Conservation (phyloP, 2,113 vertebrate species). For the Gracilinanus agilis region DNA sequence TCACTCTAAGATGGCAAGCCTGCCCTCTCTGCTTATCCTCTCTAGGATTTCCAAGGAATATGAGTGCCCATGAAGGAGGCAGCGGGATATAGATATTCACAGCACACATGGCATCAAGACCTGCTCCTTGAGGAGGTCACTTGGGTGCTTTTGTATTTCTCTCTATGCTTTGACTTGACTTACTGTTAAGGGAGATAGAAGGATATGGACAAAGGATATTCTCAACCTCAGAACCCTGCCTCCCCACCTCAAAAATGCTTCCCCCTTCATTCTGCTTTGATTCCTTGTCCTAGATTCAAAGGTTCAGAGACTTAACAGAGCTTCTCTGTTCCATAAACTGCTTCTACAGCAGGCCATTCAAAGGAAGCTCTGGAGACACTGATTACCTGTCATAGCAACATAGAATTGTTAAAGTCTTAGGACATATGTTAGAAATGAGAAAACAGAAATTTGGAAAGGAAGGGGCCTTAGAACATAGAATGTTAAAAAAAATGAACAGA, state of each 20-base stretch:
- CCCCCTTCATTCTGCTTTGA: slow-evolving; percentile 72
- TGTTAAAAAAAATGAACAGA: neutral
- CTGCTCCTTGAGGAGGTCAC: neutral
- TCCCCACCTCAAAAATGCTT: neutral
- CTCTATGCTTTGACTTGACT: slow-evolving; percentile 44
- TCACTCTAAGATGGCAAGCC: neutral
- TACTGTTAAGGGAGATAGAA: slow-evolving; percentile 22
- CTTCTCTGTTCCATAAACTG: slow-evolving; percentile 71
- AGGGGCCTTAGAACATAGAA: neutral
- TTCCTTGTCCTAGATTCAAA: slow-evolving; percentile 77
- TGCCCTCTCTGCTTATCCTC: neutral
- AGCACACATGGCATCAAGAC: neutral
- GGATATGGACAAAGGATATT: slow-evolving; percentile 69
- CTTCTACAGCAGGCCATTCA: slow-evolving; percentile 70
- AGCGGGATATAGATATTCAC: neutral
- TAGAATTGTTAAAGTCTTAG: neutral
- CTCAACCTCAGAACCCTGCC: slow-evolving; percentile 11
- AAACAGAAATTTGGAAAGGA: neutral
- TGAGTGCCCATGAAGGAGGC: neutral
- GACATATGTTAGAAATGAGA: neutral
- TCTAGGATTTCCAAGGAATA: neutral
- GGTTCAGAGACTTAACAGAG: slow-evolving; percentile 65
- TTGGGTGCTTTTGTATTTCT: neutral
- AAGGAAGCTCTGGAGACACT: slow-evolving; percentile 22
- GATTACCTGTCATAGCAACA: slow-evolving; percentile 1